Base-by-base conservation (phyloP, 1,140 invertebrate genomes). In the Trichomalopsis sarcophagae region DNA sequence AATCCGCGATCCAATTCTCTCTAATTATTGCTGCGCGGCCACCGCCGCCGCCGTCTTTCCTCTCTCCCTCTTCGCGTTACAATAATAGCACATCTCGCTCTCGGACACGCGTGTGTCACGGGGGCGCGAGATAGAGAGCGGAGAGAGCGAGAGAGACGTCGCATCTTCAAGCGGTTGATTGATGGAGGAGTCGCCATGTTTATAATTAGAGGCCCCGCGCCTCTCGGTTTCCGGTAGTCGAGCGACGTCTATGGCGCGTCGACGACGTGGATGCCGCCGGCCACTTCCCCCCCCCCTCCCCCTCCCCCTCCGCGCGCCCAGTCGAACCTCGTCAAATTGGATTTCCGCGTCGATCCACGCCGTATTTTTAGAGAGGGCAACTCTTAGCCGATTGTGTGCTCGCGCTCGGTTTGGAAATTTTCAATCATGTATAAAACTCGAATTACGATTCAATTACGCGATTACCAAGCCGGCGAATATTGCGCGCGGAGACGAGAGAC, bases 21-120 rank as follows among this genome's bases (percentile, higher is more conserved):
- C 74, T 82, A 85, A 85, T 85, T 85, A 85, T 85, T 82, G 44
- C 66, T 14, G 40, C 33, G 40, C 40, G 33, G 33, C 33, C 33
- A 36, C 33, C 33, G 69, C 27, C 55, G n/a, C 21, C 44, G 62
- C 5, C 71, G 33, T 14, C 71, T 33, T 33, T 9, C 73, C n/a
- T 23, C 17, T 21, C 33, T 40, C 40, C 13, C 36, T 11, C 27
- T 27, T 27, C 30, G n/a, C 47, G 79, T 81, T 86, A 86, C 88
- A 90, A 89, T 87, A 87, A 87, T 89, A 86, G 87, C 87, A 87
- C 82, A 71, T 78, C 75, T 85, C 27, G 27, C 27, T 27, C 74
- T 40, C 36, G 36, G 27, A 36, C 36, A 47, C 62, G 17, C 30
- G 68, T 75, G 68, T 75, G 84, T 69, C 33, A 68, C 23, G 66